Conservation (phyloP, 2,113 vertebrate genomes). For the Apeltes quadracus region DNA sequence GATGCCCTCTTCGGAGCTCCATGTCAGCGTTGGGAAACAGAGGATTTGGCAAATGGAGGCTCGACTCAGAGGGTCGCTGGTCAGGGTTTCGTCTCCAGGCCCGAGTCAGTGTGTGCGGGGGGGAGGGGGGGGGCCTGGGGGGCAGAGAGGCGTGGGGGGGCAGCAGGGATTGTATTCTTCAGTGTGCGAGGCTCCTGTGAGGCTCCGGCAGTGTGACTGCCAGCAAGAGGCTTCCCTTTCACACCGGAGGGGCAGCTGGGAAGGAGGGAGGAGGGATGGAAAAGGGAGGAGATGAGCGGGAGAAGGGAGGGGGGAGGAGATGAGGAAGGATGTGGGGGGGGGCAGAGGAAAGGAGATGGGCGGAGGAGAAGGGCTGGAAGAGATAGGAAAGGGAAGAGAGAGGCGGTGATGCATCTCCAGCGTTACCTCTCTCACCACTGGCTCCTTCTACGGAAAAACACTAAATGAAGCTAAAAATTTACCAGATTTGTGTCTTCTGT, state of each 20-base stretch:
- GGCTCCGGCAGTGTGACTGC: slow-evolving; percentile 54
- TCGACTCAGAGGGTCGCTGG: slow-evolving; percentile 21
- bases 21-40: slow-evolving; percentile 57
- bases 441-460: background rate
- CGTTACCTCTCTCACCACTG: slow-evolving; percentile 74
- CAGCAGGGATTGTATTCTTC: slow-evolving; percentile 17
- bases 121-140: background rate
- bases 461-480: too few relatives aligned
- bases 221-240: slow-evolving; percentile 75
- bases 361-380: too few relatives aligned
- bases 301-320: slow-evolving; percentile 26
- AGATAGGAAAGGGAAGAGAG: slow-evolving; percentile 37
- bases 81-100: slow-evolving; percentile 38
- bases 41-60: background rate
- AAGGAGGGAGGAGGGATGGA: slow-evolving; percentile 49
- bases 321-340: slow-evolving; percentile 17
- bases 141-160: background rate
- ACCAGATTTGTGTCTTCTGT: too few relatives aligned
- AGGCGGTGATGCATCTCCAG: too few relatives aligned
- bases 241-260: too few relatives aligned
- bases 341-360: too few relatives aligned
- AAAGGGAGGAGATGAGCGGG: slow-evolving; percentile 45
- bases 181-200: slow-evolving; percentile 44
- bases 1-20: slow-evolving; percentile 61
- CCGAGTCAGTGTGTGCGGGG: slow-evolving; percentile 9